Evolutionary conservation across 2,888 invertebrate species (phyloP), one percentile per base, ranked within the genome.

Genomic region (Steinernema hermaphroditum): DNA sequence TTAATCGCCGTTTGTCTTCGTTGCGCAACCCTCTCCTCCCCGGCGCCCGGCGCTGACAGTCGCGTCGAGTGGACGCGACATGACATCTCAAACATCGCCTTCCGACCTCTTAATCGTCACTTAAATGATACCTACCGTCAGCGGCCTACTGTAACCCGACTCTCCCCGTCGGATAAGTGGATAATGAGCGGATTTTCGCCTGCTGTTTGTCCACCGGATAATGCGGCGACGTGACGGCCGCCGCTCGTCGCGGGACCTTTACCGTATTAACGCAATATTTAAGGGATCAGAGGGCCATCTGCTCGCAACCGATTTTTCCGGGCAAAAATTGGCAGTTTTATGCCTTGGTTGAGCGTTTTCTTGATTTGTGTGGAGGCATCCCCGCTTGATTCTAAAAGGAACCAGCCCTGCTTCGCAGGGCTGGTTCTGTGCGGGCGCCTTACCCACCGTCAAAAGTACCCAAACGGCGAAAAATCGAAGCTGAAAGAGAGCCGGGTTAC

Each of bases 161-260:
- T 62, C 62, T 22, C 32, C 32, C 32, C 4, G 32, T 8, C 29
- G 62, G 32, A 29, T 62, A 62, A 62, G 62, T 62, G 62, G 62
- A 62, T 62, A 62, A 62, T 62, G 62, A 62, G 62, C 62, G 62
- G 62, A 62, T 62, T 62, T 62, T 62, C 62, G 62, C 62, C 62
- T 62, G 29, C 62, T 62, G 62, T 62, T 62, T 62, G 62, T 62
- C 62, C 32, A 62, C 6, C 32, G 32, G 62, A 62, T 62, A 32
- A 62, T 27, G 62, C 62, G 54, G 16, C 54, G 54, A 27, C 54
- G 54, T 14, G 41, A 41, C 41, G 41, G 14, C 19, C 12, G 49
- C 19, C 49, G 54, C 16, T 22, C 62, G 32, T 9, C 6, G 29
- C 29, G 9, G 54, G 27, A 14, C 54, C 27, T 9, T n/a, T 62